Evolutionary conservation across 2,113 vertebrate species (phyloP), one percentile per base, ranked within the genome.

Genomic region (Aramus guarauna): DNA sequence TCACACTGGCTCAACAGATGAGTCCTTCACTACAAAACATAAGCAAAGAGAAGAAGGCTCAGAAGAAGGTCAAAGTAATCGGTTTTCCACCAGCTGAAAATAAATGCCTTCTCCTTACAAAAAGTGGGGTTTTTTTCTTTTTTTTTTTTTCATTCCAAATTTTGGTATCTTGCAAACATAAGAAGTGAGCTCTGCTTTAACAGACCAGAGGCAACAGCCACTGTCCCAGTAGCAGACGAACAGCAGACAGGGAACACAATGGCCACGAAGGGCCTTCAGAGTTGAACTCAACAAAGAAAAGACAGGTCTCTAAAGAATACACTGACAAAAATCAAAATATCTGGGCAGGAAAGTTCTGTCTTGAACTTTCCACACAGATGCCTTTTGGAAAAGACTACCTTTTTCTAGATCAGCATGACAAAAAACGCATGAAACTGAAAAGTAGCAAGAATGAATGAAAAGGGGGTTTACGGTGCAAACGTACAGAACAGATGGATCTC

Each of bases 361-460:
- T 79, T 0, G 0, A 72, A 34, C 19, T 58, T 66, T 71, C 34
- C 67, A 76, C 3, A 4, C 2, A 68, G 37, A n/a, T 29, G 30
- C 9, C 18, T 36, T 75, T 58, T 47, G 56, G 60, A 20, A 88
- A 78, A 88, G 48, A 32, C 47, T 11, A 47, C 26, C 19, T 67
- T 81, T 9, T 55, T 59, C 69, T 63, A 71, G 13, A 58, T 62
- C 56, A 74, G 32, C 52, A 71, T 2, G 3, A 67, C 0, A 0
- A 93, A 62, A 63, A 69, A 58, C 6, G 47, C 15, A 18, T 5
- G 18, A 41, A 93, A 93, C 32, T 30, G 45, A 75, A 19, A 75
- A 76, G 48, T 2, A 4, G 55, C 37, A 77, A 88, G 45, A 88
- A 64, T 4, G 1, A 80, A 62, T 18, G 8, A 73, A 90, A 56